These are phyloP conservation scores for Chloromyia formosa DNA, from an alignment of 2,888 invertebrate genomes.

Conservation along the genomic window DNA sequence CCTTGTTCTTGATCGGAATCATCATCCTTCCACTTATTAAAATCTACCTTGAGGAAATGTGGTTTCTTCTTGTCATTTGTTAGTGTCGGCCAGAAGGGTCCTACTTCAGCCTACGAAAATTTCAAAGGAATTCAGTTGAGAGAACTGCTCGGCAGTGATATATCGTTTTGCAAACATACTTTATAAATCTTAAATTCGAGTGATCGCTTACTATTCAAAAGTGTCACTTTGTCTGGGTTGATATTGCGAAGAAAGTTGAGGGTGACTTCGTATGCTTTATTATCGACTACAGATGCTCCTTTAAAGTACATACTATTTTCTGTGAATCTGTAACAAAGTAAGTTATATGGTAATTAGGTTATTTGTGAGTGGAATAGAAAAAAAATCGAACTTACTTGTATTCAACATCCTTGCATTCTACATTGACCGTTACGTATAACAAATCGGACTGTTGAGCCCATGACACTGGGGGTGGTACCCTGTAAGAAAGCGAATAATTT, in stretches of 20 bases:
- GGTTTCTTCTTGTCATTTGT: constrained; percentile 89
- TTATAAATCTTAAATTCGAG: constrained; percentile 79
- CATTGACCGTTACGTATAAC: constrained; percentile 87
- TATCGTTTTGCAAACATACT: constrained; percentile 53
- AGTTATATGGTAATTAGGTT: not conserved
- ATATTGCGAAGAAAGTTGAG: constrained; percentile 86
- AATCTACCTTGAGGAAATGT: constrained; percentile 97
- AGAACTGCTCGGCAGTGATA: too few relatives aligned
- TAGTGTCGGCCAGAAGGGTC: constrained; percentile 87
- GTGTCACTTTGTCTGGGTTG: constrained; percentile 79
- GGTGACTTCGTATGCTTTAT: constrained; percentile 86
- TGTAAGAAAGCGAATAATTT: too few relatives aligned
- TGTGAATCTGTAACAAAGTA: constrained; percentile 67
- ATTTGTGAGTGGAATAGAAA: constrained; percentile 54
- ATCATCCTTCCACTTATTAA: constrained; percentile 98
- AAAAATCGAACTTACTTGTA: constrained; percentile 72
- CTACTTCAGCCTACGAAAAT: constrained; percentile 67
- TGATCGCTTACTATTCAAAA: constrained; percentile 77
- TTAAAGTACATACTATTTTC: constrained; percentile 81
- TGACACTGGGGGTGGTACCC: constrained; percentile 80
- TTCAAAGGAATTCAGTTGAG: not conserved
- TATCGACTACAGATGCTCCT: constrained; percentile 85
- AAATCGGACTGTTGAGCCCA: constrained; percentile 92
- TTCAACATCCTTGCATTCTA: constrained; percentile 87
- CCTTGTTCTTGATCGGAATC: constrained; percentile 89